Conservation (phyloP, 2,797 vertebrate species). For the Tangara arthus region DNA sequence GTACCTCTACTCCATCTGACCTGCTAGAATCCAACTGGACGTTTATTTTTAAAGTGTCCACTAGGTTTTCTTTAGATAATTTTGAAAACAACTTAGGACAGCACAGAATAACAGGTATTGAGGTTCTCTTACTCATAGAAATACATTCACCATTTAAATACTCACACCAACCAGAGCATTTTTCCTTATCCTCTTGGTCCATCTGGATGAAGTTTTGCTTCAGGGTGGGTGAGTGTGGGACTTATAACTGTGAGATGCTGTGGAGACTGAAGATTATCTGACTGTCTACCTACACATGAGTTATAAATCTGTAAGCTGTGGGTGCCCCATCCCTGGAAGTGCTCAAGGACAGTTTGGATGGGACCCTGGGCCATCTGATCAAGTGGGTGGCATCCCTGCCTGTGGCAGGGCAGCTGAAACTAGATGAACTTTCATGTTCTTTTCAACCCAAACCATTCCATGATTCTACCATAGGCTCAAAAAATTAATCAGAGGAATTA, state of each 20-base stretch:
- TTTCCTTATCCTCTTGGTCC: neutral
- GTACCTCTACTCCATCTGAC: neutral
- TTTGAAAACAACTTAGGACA: neutral
- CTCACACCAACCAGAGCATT: neutral
- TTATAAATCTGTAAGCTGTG: fast-evolving
- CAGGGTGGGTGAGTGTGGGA: neutral
- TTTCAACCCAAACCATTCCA: neutral
- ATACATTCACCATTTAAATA: neutral
- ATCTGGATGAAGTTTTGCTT: neutral
- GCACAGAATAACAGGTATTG: neutral
- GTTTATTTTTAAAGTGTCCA: neutral
- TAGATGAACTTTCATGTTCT: neutral
- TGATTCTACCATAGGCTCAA: neutral
- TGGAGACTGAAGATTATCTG: neutral
- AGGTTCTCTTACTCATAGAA: neutral
- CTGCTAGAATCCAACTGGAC: neutral
- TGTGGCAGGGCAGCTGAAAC: neutral
- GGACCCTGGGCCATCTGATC: neutral
- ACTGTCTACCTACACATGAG: no score
- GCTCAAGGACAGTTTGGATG: neutral
- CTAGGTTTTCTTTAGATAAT: neutral
- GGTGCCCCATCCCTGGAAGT: neutral
- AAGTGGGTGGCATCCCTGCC: neutral
- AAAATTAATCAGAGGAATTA: neutral
- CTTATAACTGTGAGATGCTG: neutral